Percentiles rank a stretch among this genome's conserved stretches.
Evolutionary conservation across 35 echinoderm and acorn worm genomes (phyloP).

Genomic region (Ophiothrix spiculata): DNA sequence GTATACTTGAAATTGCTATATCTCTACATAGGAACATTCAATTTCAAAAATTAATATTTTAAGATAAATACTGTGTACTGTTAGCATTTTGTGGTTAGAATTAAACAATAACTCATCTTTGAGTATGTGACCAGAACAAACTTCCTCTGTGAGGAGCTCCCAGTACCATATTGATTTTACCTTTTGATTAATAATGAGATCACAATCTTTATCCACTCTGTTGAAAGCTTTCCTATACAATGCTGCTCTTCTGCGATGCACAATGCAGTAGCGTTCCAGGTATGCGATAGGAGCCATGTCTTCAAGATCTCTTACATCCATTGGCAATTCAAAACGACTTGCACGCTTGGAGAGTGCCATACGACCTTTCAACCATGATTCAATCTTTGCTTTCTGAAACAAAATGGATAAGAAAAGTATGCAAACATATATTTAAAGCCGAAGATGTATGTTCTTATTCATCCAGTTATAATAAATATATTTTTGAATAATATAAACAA

Average conservation of each 20-base stretch:
- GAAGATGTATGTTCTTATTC: too few species aligned
- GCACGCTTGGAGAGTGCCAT: conserved; percentile 77
- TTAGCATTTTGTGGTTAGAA: too few species aligned
- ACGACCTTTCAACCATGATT: conserved; percentile 63
- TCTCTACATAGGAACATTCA: too few species aligned
- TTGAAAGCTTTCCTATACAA: conserved; percentile 79
- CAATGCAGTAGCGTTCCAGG: conserved; percentile 70
- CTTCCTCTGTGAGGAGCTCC: not conserved
- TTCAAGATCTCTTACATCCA: conserved; percentile 78
- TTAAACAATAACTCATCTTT: not conserved
- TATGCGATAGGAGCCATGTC: conserved; percentile 91
- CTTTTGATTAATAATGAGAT: conserved; percentile 83
- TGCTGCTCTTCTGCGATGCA: conserved; percentile 67
- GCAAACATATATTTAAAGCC: too few species aligned
- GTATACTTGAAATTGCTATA: too few species aligned
- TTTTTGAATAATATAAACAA: too few species aligned
- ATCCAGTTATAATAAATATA: too few species aligned
- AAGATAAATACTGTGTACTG: too few species aligned
- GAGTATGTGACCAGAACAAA: not conserved
- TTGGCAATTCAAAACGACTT: conserved; percentile 78
- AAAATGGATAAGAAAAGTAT: not conserved
- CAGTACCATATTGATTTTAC: conserved; percentile 33
- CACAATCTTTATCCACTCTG: conserved; percentile 75
- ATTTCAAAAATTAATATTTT: too few species aligned
- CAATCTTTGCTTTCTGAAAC: not conserved